These are phyloP conservation scores for Hippolais icterina DNA, from an alignment of 2,113 vertebrate species.

Conservation along the genomic window DNA sequence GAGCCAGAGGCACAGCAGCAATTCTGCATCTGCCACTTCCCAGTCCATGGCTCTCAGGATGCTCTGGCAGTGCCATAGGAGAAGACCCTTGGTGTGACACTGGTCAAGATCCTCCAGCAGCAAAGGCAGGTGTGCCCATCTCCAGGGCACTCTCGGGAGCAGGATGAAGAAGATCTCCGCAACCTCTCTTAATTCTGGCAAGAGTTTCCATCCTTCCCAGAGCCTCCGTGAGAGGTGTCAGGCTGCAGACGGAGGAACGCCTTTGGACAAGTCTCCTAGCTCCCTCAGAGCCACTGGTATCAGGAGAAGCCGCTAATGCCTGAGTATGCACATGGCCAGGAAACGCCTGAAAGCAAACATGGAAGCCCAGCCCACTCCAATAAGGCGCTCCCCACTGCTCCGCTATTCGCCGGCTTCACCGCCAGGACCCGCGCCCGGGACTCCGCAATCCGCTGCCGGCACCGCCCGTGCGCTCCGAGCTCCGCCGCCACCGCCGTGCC, in stretches of 20 bases:
- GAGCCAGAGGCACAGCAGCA: neutral
- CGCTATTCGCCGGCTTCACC: too few species aligned
- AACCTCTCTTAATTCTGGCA: neutral
- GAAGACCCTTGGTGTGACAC: neutral
- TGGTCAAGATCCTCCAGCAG: neutral
- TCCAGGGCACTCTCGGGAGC: neutral
- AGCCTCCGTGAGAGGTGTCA: neutral
- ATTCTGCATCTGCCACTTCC: too few species aligned
- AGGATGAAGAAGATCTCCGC: neutral
- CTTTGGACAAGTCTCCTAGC: neutral
- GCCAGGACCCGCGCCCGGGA: too few species aligned
- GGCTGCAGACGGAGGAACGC: neutral
- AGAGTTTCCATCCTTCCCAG: too few species aligned
- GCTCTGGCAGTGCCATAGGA: neutral
- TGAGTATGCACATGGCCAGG: neutral
- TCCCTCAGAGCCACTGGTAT: too few species aligned
- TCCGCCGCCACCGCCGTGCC: too few species aligned
- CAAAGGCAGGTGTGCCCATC: neutral
- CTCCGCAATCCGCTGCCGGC: too few species aligned
- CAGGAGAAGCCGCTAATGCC: neutral
- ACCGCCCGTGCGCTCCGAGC: too few species aligned
- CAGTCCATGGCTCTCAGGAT: neutral
- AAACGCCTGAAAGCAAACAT: neutral
- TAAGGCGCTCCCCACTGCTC: too few species aligned
- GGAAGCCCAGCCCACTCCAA: too few species aligned